Conservation (phyloP, 2,797 vertebrate species). For the Silurus aristotelis region DNA sequence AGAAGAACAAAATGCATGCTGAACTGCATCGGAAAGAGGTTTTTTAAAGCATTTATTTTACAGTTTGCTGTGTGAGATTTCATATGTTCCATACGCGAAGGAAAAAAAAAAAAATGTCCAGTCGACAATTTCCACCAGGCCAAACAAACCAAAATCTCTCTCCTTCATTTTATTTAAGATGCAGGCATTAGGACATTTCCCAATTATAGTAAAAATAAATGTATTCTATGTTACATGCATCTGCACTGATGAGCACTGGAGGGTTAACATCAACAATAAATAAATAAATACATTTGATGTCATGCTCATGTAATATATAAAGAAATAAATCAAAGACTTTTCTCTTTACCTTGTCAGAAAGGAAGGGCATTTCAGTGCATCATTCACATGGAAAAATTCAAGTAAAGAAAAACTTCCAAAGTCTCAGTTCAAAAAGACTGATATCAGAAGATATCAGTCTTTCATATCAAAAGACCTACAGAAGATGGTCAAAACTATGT, state of each 20-base stretch:
- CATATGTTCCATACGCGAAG: background rate
- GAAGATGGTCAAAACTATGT: background rate
- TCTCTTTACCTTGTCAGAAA: background rate
- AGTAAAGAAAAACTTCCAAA: background rate
- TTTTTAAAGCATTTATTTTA: background rate
- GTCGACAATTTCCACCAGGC: background rate
- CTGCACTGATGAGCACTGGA: background rate
- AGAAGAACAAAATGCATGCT: background rate
- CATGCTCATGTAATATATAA: background rate
- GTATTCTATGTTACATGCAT: background rate
- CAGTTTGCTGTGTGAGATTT: background rate
- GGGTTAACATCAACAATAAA: background rate
- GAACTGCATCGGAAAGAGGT: background rate
- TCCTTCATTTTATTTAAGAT: background rate
- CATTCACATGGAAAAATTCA: background rate
- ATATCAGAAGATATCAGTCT: too few species aligned
- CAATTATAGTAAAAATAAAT: background rate
- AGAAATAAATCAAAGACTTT: background rate
- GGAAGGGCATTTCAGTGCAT: too few species aligned
- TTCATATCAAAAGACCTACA: background rate
- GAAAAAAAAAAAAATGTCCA: too few species aligned
- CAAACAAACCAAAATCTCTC: background rate
- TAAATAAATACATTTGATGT: background rate
- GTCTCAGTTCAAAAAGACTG: background rate
- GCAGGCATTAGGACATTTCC: background rate